Base-by-base conservation (phyloP, 1,140 invertebrate genomes). In the Aporrectodea caliginosa region DNA sequence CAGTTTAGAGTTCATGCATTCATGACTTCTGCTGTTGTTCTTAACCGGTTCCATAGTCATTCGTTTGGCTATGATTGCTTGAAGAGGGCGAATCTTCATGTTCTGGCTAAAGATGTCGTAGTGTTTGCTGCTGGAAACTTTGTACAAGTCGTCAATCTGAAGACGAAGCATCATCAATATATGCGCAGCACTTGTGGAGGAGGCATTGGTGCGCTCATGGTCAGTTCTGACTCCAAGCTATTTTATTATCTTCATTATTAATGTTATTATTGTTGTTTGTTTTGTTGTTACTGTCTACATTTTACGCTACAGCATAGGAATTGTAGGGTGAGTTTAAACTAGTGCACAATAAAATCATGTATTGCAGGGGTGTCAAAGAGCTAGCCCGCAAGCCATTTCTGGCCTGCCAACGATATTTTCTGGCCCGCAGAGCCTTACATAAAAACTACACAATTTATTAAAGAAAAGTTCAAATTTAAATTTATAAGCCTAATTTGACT, bases 21-120 rank as follows among this genome's bases (percentile, higher is more conserved):
- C 6, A 58, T 58, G 43, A 58, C 6, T 22, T 58, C 22, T 58
- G 43, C 43, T 58, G 43, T 22, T 58, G 43, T 22, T 22, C 43
- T 58, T 58, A 58, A 58, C 43, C 22, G 6, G 6, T 12, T 58
- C 43, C 43, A 58, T 12, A 88, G 87, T 87, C 89, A 94, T 89
- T 95, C 94, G 0, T 95, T 92, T 88, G 94, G 94, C n/a, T 96
- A 95, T 84, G 92, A 96, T 84, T 95, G 93, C 85, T 91, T 90
- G 80, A 93, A 92, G 81, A 90, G 92, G 73, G 93, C 92, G 82
- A 97, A 97, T 87, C 85, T 97, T 14, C 92, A 92, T 76, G 89
- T 93, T 0, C 89, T 93, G 69, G 93, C 95, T 85, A 88, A 91
- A 14, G 87, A 92, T 6, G 93, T 92, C 0, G 84, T 96, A 14